Base-by-base conservation (phyloP, 23 tunicate genomes). In the Diplosoma virens region DNA sequence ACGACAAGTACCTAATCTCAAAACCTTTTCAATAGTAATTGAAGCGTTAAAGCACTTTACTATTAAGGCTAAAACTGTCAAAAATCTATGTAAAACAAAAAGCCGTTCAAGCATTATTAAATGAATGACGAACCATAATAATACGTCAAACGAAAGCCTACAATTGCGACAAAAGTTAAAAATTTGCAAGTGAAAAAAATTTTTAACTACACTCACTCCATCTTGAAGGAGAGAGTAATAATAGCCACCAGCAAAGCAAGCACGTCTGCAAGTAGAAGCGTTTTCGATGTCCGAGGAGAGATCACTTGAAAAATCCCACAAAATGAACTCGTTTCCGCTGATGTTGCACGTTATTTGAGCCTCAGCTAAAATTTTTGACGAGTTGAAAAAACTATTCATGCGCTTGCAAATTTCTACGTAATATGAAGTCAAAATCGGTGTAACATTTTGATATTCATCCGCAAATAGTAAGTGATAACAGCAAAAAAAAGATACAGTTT, bases 161-260 rank as follows among this genome's bases (percentile, higher is more conserved):
- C 11, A 14, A 7, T 41, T 41, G 50, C 14, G 50, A 41, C 11
- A 41, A 41, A 41, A 41, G 11, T 41, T 18, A 56, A 56, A n/a
- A 23, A 56, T 18, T 6, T 14, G 25, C 6, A 21, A 7, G 29
- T 6, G 33, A 74, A 20, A 26, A 9, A 71, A 5, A 41, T 37
- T 3, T 11, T 23, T 6, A 16, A 9, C 23, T 17, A 26, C 9
- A 53, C 46, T 76, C 25, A 33, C 46, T 5, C 22, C 32, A 6
- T 5, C 25, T 3, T 59, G 27, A 37, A 65, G 48, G 27, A 45
- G 47, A 7, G 48, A 37, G 32, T 41, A 27, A 28, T 63, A 68
- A 22, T 4, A 37, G 31, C 84, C 45, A 67, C 26, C 52, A 17
- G 74, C 23, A 36, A 67, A 67, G 52, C 74, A 67, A 14, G 30